Conservation (phyloP, 1,140 invertebrate species). For the Nebria ingens region DNA sequence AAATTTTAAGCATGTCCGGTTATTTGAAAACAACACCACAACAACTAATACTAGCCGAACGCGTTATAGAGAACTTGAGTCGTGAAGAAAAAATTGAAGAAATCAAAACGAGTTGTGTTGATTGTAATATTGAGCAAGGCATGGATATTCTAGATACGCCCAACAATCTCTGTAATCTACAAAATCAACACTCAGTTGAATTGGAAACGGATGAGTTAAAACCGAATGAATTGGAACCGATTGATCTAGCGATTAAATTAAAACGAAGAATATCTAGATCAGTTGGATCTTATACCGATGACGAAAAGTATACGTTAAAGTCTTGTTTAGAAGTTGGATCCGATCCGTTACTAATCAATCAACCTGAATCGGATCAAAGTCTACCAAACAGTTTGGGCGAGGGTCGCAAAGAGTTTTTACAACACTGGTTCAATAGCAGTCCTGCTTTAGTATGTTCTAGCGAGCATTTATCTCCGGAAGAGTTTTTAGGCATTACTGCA, state of each 20-base stretch:
- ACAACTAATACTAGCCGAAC: neutral
- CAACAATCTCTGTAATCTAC: neutral
- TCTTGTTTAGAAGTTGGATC: constrained; percentile 17
- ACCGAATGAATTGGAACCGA: constrained; percentile 21
- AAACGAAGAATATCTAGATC: constrained; percentile 15
- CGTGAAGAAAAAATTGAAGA: neutral
- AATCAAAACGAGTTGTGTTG: neutral
- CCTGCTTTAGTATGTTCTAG: constrained; percentile 21
- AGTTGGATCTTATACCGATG: constrained; percentile 21
- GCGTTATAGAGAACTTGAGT: neutral
- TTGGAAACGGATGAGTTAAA: constrained; percentile 16
- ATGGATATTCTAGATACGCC: constrained; percentile 9
- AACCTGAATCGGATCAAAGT: constrained; percentile 1
- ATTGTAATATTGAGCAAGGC: constrained; percentile 12
- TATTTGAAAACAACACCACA: neutral
- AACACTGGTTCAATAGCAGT: constrained; percentile 24
- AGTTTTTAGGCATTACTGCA: constrained; percentile 18
- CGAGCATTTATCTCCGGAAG: constrained; percentile 23
- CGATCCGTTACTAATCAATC: constrained; percentile 19
- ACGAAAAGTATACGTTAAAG: constrained; percentile 3
- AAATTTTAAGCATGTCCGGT: constrained; percentile 28
- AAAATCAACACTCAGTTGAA: constrained; percentile 13
- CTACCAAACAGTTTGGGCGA: constrained; percentile 9
- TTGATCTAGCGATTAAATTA: constrained; percentile 14
- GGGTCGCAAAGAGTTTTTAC: constrained; percentile 21